These are phyloP conservation scores for Syrphus vitripennis DNA, from an alignment of 2,888 invertebrate genomes.

Conservation along the genomic window DNA sequence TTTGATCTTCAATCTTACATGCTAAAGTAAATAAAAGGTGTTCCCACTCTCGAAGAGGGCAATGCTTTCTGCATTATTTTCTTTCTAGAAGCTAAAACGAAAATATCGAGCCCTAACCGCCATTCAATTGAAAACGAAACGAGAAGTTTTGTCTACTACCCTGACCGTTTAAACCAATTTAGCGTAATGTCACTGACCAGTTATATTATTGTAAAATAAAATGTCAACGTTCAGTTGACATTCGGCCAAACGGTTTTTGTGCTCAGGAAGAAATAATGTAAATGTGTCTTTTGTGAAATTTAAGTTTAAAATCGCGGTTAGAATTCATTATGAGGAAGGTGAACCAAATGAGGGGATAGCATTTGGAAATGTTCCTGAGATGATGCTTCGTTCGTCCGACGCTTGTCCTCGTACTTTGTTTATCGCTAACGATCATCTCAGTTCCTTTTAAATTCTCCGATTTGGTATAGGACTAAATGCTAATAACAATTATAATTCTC, in stretches of 20 bases:
- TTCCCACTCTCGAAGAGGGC: background rate
- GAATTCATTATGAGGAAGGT: background rate
- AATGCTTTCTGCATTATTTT: background rate
- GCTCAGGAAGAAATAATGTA: too few relatives aligned
- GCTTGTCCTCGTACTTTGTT: background rate
- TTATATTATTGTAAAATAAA: too few relatives aligned
- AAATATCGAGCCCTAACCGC: background rate
- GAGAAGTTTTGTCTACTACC: too few relatives aligned
- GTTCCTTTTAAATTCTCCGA: background rate
- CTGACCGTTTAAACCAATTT: too few relatives aligned
- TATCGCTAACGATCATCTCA: constrained; percentile 35
- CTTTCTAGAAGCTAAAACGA: background rate
- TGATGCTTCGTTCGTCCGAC: constrained; percentile 34
- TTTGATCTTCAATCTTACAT: background rate
- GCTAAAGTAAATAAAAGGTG: background rate
- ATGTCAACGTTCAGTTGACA: too few relatives aligned
- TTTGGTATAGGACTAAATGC: constrained; percentile 16
- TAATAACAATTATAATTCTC: constrained; percentile 13
- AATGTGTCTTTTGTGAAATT: too few relatives aligned
- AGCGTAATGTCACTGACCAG: too few relatives aligned
- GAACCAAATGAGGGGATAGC: background rate
- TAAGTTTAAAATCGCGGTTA: background rate
- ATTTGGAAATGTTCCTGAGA: constrained; percentile 15
- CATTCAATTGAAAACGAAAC: too few relatives aligned
- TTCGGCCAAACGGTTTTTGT: too few relatives aligned